These are phyloP conservation scores for Cheilosia pagana DNA, from an alignment of 2,888 invertebrate species.

Conservation along the genomic window DNA sequence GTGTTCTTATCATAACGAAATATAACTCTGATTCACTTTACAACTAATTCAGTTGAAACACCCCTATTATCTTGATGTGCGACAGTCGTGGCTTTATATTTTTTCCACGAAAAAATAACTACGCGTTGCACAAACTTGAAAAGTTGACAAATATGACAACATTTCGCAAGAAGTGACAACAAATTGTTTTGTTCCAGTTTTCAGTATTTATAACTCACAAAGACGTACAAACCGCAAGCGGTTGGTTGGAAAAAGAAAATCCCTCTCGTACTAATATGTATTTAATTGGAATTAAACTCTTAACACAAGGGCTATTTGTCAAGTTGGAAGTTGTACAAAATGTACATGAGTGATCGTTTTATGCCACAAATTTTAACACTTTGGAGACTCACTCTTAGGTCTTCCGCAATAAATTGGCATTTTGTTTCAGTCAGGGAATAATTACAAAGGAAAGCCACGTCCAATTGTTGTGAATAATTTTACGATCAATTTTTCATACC, in stretches of 20 bases:
- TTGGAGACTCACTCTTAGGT: background rate
- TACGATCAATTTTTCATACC: too few species aligned
- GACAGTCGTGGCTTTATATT: background rate
- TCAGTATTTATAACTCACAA: background rate
- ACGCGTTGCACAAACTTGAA: background rate
- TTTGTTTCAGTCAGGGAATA: too few species aligned
- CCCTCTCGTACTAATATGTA: background rate
- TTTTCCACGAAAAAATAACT: slow-evolving; percentile 1
- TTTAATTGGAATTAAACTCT: background rate
- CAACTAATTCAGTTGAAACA: background rate
- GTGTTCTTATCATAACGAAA: background rate
- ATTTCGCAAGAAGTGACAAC: background rate
- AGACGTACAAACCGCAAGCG: background rate
- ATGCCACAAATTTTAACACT: background rate
- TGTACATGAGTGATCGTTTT: background rate
- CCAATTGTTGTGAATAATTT: too few species aligned
- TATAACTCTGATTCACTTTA: background rate
- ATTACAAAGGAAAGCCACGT: too few species aligned
- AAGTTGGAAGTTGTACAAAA: background rate
- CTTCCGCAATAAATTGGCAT: too few species aligned
- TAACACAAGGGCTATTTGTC: background rate
- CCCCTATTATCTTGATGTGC: background rate
- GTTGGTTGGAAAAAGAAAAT: background rate
- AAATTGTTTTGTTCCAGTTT: slow-evolving; percentile 3
- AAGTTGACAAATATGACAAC: background rate